phyloP scores from a whole-genome alignment of 2,113 vertebrate genomes.

The Muscicapa adusta region DNA sequence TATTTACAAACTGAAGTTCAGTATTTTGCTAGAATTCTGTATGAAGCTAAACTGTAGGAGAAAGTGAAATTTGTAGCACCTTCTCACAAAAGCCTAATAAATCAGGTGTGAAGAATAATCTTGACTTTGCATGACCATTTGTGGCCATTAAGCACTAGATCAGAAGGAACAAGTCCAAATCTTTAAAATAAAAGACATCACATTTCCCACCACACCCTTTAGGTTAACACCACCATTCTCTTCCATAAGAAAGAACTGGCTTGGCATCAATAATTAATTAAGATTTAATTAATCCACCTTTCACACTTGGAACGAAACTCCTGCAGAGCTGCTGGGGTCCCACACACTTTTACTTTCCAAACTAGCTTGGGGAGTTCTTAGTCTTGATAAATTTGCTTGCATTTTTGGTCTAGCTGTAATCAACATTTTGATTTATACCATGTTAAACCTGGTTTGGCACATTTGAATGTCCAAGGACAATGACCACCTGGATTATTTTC shows the following conservation, averaged over 20 bases:
- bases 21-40: not conserved
- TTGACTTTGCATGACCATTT: not conserved
- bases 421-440: not conserved
- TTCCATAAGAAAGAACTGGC: not conserved
- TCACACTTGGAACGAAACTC: not conserved
- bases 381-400: not conserved
- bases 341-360: not conserved
- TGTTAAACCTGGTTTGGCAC: not conserved
- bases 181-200: not conserved
- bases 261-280: not conserved
- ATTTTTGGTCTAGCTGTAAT: not conserved
- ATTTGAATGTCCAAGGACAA: not conserved
- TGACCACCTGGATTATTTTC: slow-evolving; percentile 90
- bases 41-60: not conserved
- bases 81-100: not conserved
- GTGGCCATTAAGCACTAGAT: not conserved
- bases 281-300: not conserved
- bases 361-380: not conserved
- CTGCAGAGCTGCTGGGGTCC: not conserved
- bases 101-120: not conserved
- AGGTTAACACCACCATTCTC: not conserved
- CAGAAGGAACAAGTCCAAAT: not conserved
- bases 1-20: not conserved
- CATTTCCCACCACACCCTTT: not conserved
- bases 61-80: not conserved